Evolutionary conservation across 2,113 vertebrate species (phyloP).

Genomic region (Uria aalge): DNA sequence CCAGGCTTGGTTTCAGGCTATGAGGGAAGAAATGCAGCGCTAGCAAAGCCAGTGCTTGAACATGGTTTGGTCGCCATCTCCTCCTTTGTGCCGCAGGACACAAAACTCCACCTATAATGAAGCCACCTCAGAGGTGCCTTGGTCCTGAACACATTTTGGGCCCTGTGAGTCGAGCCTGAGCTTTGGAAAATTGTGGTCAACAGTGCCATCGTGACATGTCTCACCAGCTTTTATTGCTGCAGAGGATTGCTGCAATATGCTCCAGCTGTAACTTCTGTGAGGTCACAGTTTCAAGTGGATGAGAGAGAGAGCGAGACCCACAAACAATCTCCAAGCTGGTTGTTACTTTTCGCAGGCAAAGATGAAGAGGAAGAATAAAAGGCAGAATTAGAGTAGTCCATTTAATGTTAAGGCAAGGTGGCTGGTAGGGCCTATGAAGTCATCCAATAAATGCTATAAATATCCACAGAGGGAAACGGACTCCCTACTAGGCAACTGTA

Average conservation of each 20-base stretch:
- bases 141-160: background rate
- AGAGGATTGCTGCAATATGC: background rate
- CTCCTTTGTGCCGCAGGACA: background rate
- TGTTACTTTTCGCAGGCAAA: background rate
- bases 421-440: background rate
- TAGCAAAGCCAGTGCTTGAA: background rate
- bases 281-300: background rate
- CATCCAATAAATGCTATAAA: constrained; percentile 31
- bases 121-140: background rate
- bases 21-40: background rate
- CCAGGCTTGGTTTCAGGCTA: background rate
- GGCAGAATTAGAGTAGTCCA: background rate
- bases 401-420: constrained; percentile 14
- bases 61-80: background rate
- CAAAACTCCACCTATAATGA: background rate
- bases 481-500: constrained; percentile 41
- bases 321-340: background rate
- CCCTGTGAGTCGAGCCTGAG: background rate
- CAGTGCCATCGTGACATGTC: background rate
- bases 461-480: constrained; percentile 17
- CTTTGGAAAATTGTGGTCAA: background rate
- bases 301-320: background rate
- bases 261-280: background rate
- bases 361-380: background rate
- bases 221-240: background rate